Conservation (phyloP, 2,888 invertebrate species). For the Hirtodrosophila alboralis region DNA sequence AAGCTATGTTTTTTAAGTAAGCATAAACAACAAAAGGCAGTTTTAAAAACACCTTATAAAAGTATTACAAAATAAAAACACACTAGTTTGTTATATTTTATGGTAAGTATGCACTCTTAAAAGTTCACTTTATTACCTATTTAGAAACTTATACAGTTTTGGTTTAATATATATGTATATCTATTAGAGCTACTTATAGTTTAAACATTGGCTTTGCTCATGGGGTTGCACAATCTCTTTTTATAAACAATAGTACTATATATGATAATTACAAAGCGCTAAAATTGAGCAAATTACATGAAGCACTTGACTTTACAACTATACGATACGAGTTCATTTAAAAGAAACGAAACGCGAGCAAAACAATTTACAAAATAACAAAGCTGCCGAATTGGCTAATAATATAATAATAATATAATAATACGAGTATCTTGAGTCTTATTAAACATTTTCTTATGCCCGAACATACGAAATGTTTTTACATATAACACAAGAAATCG, state of each 20-base stretch:
- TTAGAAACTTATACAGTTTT: constrained; percentile 54
- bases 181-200: constrained; percentile 67
- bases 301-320: constrained; percentile 58
- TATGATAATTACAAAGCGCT: constrained; percentile 64
- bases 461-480: constrained; percentile 4
- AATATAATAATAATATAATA: constrained; percentile 28
- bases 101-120: constrained; percentile 32
- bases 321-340: constrained; percentile 18
- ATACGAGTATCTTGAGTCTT: constrained; percentile 32
- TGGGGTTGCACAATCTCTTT: constrained; percentile 33
- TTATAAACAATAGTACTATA: no score
- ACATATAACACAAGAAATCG: constrained; percentile 23
- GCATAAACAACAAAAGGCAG: no score
- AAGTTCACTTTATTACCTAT: constrained; percentile 45
- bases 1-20: no score
- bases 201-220: constrained; percentile 71
- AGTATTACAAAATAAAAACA: background rate
- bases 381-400: constrained; percentile 32
- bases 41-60: no score
- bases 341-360: constrained; percentile 35
- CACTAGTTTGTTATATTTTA: background rate
- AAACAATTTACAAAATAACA: constrained; percentile 50
- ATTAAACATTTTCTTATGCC: constrained; percentile 16
- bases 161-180: constrained; percentile 45
- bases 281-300: constrained; percentile 72